Percentiles rank a stretch among this genome's conserved stretches.
Evolutionary conservation across 2,797 vertebrate genomes (phyloP).

Genomic region (Bradypus variegatus): DNA sequence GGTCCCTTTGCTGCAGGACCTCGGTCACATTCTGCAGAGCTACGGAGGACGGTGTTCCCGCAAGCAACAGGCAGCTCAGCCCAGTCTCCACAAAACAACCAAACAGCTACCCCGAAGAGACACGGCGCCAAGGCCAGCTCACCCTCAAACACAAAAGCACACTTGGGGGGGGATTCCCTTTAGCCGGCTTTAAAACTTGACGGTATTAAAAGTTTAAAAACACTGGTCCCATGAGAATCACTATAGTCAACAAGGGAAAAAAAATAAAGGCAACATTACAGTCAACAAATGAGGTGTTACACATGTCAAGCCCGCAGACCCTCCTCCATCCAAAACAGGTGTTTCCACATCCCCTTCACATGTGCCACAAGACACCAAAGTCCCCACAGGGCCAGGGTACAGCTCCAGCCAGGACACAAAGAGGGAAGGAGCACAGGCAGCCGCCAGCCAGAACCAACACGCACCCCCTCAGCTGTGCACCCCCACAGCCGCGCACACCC

Average conservation of each 20-base stretch:
- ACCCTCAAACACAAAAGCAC: background rate
- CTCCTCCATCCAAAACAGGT: background rate
- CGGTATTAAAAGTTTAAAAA: background rate
- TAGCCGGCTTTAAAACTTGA: background rate
- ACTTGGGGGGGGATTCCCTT: background rate
- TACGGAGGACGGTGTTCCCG: background rate
- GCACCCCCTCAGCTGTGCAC: too few relatives aligned
- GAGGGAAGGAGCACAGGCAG: background rate
- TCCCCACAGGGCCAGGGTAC: background rate
- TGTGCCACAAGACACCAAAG: background rate
- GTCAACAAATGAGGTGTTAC: background rate
- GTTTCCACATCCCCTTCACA: background rate
- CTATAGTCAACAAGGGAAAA: background rate
- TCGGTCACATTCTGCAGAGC: too few relatives aligned
- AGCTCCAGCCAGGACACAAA: background rate
- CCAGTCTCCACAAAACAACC: too few relatives aligned
- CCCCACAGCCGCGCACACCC: too few relatives aligned
- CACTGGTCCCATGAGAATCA: background rate
- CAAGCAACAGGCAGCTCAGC: too few relatives aligned
- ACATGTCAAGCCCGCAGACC: too few relatives aligned
- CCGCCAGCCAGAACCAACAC: background rate
- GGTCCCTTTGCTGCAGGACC: too few relatives aligned
- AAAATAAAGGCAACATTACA: background rate
- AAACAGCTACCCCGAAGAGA: too few relatives aligned
- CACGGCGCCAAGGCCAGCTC: background rate